A percentile compares a stretch with the other conserved stretches of the same genome.
Conservation (phyloP, 2,113 vertebrate species). For the Rhynchomys soricoides region DNA sequence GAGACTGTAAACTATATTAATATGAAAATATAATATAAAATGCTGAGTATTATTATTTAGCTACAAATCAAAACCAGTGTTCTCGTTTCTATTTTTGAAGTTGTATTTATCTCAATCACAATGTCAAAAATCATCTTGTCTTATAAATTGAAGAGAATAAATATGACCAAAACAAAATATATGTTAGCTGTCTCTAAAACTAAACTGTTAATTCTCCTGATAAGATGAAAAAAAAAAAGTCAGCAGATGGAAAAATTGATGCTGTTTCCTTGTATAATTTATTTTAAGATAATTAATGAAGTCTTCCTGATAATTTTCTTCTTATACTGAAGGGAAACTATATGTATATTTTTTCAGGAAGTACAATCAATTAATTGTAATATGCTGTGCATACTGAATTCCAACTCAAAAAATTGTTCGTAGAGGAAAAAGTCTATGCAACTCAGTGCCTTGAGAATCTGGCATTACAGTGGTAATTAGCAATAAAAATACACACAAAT, state of each 20-base stretch:
- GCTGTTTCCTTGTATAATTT: neutral
- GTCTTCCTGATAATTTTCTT: conserved; percentile 16
- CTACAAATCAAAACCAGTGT: conserved; percentile 8
- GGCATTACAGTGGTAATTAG: conserved; percentile 48
- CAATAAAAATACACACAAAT: neutral
- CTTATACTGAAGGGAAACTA: neutral
- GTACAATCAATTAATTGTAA: conserved; percentile 2
- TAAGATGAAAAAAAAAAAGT: neutral
- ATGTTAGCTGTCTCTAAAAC: neutral
- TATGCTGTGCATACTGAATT: neutral
- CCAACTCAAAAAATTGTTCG: neutral
- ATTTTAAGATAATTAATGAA: conserved; percentile 10
- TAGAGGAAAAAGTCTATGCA: conserved; percentile 45
- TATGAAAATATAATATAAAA: neutral
- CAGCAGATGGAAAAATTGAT: neutral
- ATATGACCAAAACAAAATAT: neutral
- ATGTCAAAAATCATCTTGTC: conserved; percentile 12
- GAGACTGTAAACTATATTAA: neutral
- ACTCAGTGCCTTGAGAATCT: neutral
- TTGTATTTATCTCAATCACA: neutral
- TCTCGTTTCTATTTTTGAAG: neutral
- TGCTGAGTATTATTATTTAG: neutral
- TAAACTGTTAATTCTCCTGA: neutral
- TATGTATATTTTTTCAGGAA: neutral
- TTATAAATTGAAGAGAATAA: neutral